Evolutionary conservation across 64 coral and sea anemone genomes (phyloP).

Genomic region (Orbicella faveolata): DNA sequence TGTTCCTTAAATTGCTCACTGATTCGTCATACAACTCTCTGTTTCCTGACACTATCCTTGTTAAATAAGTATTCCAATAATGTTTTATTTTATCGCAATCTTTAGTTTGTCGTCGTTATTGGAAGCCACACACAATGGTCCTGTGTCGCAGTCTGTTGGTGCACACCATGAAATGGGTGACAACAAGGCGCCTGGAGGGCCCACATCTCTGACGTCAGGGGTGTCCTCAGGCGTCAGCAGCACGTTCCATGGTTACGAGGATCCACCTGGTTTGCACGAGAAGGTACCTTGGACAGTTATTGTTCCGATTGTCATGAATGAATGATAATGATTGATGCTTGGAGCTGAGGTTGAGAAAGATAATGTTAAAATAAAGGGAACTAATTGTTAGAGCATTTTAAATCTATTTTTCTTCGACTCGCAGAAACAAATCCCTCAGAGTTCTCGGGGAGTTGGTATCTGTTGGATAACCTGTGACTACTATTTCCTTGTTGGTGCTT

Average conservation of each 20-base stretch:
- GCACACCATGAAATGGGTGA: constrained; percentile 82
- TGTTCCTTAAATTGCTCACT: no score
- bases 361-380: no score
- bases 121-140: constrained; percentile 73
- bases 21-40: not conserved
- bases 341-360: no score
- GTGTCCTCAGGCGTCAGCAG: constrained; percentile 32
- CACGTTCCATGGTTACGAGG: constrained; percentile 74
- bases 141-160: not conserved
- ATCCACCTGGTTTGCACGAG: constrained; percentile 95
- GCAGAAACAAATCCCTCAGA: no score
- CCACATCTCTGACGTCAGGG: constrained; percentile 70
- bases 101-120: constrained; percentile 73
- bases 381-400: no score
- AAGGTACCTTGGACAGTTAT: constrained; percentile 57
- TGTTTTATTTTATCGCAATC: not conserved
- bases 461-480: not conserved
- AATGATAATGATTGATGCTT: no score
- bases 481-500: not conserved
- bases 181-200: constrained; percentile 90
- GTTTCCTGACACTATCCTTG: not conserved
- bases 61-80: not conserved
- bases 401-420: no score
- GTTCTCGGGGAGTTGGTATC: no score
- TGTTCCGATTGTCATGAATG: not conserved